Percentiles rank a stretch among this genome's conserved stretches.
Conservation (phyloP, 2,888 invertebrate genomes). For the Macrosoma leucophasiata region DNA sequence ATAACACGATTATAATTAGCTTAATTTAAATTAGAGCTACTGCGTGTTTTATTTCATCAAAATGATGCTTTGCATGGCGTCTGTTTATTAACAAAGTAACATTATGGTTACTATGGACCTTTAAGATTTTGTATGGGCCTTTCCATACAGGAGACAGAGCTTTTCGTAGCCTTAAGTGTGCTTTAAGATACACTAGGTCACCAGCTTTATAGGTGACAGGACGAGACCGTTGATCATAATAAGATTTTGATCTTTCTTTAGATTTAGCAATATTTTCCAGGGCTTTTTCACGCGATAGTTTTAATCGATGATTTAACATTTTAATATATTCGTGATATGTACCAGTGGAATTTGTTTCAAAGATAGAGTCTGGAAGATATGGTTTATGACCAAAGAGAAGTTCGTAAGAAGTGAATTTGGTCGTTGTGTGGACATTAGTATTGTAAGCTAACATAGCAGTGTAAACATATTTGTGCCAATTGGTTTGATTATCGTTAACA, state of each 20-base stretch:
- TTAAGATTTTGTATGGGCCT: conserved; percentile 28
- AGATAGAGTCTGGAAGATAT: conserved; percentile 9
- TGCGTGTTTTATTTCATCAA: conserved; percentile 20
- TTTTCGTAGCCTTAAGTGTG: conserved; percentile 23
- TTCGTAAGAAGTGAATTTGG: conserved; percentile 16
- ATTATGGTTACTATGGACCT: conserved; percentile 25
- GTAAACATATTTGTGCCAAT: conserved; percentile 22
- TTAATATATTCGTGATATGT: conserved; percentile 26
- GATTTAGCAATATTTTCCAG: conserved; percentile 25
- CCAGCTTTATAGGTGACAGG: conserved; percentile 21
- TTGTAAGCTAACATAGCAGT: conserved; percentile 24
- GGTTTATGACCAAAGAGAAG: conserved; percentile 16
- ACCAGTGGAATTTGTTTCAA: not conserved
- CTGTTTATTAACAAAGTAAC: conserved; percentile 24
- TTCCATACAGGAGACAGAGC: conserved; percentile 28
- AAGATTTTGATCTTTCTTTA: conserved; percentile 30
- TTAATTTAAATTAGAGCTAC: too few relatives aligned
- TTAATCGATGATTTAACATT: conserved; percentile 28
- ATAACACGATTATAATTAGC: too few relatives aligned
- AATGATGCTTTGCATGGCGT: conserved; percentile 22
- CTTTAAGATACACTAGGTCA: conserved; percentile 24
- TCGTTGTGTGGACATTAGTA: conserved; percentile 17
- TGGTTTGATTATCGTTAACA: conserved; percentile 16
- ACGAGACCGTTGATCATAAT: conserved; percentile 21
- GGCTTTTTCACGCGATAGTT: conserved; percentile 25